These are phyloP conservation scores for Alsophila aescularia DNA, from an alignment of 2,888 invertebrate genomes.

Conservation along the genomic window DNA sequence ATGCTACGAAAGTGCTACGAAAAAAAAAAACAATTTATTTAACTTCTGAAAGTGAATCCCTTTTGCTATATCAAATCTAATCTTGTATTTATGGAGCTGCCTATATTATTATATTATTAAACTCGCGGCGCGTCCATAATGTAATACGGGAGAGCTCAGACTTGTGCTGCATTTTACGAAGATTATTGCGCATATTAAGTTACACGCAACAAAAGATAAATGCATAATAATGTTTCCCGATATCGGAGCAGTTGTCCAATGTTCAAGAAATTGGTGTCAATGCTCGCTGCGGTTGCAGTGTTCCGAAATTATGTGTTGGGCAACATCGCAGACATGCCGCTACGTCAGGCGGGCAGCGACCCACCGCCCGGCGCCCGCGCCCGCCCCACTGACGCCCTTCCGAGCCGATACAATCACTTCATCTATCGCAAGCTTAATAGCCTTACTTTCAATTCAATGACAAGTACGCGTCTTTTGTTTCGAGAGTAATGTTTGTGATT, in stretches of 20 bases:
- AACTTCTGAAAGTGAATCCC: background rate
- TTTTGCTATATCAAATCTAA: conserved; percentile 4
- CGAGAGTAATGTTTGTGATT: conserved; percentile 29
- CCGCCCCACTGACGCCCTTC: conserved; percentile 62
- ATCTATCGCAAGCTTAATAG: conserved; percentile 42
- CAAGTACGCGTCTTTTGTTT: conserved; percentile 30
- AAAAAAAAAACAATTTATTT: background rate
- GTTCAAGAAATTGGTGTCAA: conserved; percentile 80
- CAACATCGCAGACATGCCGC: conserved; percentile 61
- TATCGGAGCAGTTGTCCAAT: conserved; percentile 63
- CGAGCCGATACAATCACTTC: conserved; percentile 65
- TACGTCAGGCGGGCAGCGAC: conserved; percentile 54
- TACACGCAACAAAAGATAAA: conserved; percentile 37
- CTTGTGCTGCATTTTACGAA: conserved; percentile 24
- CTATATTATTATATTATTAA: background rate
- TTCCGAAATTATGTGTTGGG: conserved; percentile 80
- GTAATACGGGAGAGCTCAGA: conserved; percentile 6
- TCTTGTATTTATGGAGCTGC: conserved; percentile 7
- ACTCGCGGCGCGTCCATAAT: conserved; percentile 10
- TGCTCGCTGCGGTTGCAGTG: conserved; percentile 82
- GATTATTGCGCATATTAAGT: conserved; percentile 32
- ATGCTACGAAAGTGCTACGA: conserved; percentile 33
- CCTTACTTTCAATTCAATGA: conserved; percentile 20
- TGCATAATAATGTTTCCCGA: conserved; percentile 50
- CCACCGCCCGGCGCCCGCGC: conserved; percentile 54